Evolutionary conservation across 1,140 invertebrate species (phyloP), one percentile per base, ranked within the genome.

Genomic region (Penaeus chinensis): DNA sequence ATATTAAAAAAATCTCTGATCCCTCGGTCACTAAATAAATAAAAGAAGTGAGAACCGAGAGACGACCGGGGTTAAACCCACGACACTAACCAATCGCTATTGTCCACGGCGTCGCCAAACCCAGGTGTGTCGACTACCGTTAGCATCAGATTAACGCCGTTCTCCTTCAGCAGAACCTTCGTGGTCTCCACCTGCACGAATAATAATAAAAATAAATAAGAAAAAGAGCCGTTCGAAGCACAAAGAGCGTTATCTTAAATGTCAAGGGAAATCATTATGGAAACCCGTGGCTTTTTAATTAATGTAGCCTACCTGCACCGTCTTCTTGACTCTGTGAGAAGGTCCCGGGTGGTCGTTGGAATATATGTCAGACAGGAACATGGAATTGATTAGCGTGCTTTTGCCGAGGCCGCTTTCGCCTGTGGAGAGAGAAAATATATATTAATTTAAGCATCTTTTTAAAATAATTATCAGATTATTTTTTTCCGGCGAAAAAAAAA

Each of bases 371-470:
- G 98, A 96, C 78, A 99, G 94, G 93, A 99, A 99, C 95, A 99
- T 96, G n/a, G 99, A 99, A 93, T 99, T 99, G 92, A 99, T 98
- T 91, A 99, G 94, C 16, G 99, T 99, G 18, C 98, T 99, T 93
- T 99, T 99, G 47, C 99, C 99, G 54, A 99, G 93, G 19, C 99
- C 99, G 37, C 97, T 98, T 93, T 99, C 98, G 90, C 97, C 97
- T 95, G 93, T 92, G 89, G 94, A 92, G 93, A 61, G 87, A 47
- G 88, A 78, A 88, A 63, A 69, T 54, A 81, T 47, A 32, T 0
- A 47, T 87, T 42, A 87, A 80, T 80, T 19, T 60, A 2, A 0
- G n/a, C 10, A 11, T 54, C 37, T 80, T 0, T 11, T 13, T 16
- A 0, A 54, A 11, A 54, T 54, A 11, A 11, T 13, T 54, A 16